Evolutionary conservation across 53 echinoderm and acorn worm species (phyloP), one percentile per base, ranked within the genome.

Genomic region (Antedon mediterranea): DNA sequence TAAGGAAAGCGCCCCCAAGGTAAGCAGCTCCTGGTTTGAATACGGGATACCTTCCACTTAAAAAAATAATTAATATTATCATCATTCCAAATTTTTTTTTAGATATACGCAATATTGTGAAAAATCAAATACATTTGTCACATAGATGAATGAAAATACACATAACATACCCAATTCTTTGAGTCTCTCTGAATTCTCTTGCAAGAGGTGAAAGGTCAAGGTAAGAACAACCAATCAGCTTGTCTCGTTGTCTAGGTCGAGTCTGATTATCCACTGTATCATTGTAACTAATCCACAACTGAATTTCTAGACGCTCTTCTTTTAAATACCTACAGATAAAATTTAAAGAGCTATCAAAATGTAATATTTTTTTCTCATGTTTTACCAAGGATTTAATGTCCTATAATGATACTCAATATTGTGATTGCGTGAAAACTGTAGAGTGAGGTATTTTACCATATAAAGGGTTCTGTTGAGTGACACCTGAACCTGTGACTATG

Each of bases 211-310:
- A 89, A 76, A 92, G 81, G 85, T 92, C 97, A 31, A 97, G 41
- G 42, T 97, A 89, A 31, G 89, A 84, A 82, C 89, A 97, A 15
- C 97, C 97, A 83, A 97, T 92, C 73, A 88, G 88, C 81, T 86
- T 97, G 80, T 97, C 97, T 43, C 92, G 75, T 27, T 97, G 90
- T 3, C 85, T 83, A 11, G 92, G 90, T 28, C 89, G 79, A 33
- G 79, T 30, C 33, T 80, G 79, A 34, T 42, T 75, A 1, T 81
- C 75, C 28, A 77, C 71, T 11, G 70, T 31, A 20, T 78, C 37
- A 78, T 44, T 85, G 84, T 82, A 84, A 71, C 85, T 90, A n/a
- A 97, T 73, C 97, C 97, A 97, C 5, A 97, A 77, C 77, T 97
- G 97, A 20, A 97, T 71, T 84, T 92, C 97, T 31, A 97, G 77